Evolutionary conservation across 2,888 invertebrate species (phyloP), one percentile per base, ranked within the genome.

Genomic region (Drosophila seclusa): DNA sequence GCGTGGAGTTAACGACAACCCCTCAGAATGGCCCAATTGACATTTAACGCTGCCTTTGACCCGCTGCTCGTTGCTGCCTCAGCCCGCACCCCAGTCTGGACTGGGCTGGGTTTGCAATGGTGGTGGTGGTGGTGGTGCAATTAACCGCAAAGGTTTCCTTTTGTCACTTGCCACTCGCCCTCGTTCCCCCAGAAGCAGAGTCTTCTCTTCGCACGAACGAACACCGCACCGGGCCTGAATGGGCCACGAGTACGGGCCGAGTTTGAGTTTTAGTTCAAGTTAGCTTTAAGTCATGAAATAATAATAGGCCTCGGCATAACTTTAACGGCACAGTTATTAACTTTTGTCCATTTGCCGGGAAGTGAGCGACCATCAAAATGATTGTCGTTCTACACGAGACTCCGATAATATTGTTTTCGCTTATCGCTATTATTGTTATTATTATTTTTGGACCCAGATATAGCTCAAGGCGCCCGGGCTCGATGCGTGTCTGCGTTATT

Each of bases 131-230:
- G 58, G 45, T 62, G 67, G 55, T 53, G 85, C 85, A 85, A 85
- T 85, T 85, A 85, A 89, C 85, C 85, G 73, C 85, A 85, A 85
- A 85, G 89, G 85, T 84, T 85, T 85, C 87, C 85, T 80, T 80
- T 89, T 89, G 80, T 89, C 82, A 77, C 80, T 87, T 66, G 42
- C 55, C 67, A 45, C 45, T 34, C 63, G 50, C 49, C 16, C 66
- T 11, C 49, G 18, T 31, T 18, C 24, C 53, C 21, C 48, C 34
- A 42, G 24, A 29, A 32, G 10, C 66, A 45, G 29, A 64, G 40
- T 68, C 68, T 79, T 75, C 67, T 53, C 48, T 29, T 42, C 67
- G 67, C 70, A 65, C 76, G 74, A 72, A 60, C 70, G 57, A 62
- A 0, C 45, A 32, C 27, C 48, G 52, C 31, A 13, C 38, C 45